Base-by-base conservation (phyloP, 1,140 invertebrate species). In the Argopecten irradians region DNA sequence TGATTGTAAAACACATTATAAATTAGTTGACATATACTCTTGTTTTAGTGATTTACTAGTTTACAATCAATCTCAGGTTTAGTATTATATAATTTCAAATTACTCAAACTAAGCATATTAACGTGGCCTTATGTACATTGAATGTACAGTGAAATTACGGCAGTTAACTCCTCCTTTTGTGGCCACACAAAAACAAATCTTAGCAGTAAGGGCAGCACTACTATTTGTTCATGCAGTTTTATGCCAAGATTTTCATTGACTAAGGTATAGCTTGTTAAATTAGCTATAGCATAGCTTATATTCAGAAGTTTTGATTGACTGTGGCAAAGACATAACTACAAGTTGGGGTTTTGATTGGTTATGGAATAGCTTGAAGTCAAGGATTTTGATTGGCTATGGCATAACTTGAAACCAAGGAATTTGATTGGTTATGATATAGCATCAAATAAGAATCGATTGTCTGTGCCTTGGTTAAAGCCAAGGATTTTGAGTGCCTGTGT, bases 61-160 rank as follows among this genome's bases (percentile, higher is more conserved):
- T 71, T n/a, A 28, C 28, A 28, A 28, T 71, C 14, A 71, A 71
- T 71, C 55, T 71, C 55, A 71, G 55, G 55, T 71, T 71, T 28
- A 71, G n/a, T 28, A 71, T 71, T 71, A n/a, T 71, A 71, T 71
- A 28, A 71, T 71, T 71, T 71, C 55, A 71, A 71, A 71, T 71
- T 71, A 28, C 55, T 71, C 55, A 71, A 71, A 55, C 8, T 71
- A 71, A 71, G n/a, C 55, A 28, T 71, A 71, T 28, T 71, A 71
- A 71, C 28, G 55, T 71, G 55, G 55, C 55, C 55, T 71, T 71
- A 71, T 71, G 55, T 71, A 71, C 55, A n/a, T 71, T n/a, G 22
- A 71, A n/a, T 71, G 55, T 71, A 71, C 55, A 71, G 28, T 28
- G 22, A 71, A 71, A 71, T 71, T n/a, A 71, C 55, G 55, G 55